Base-by-base conservation (phyloP, 2,797 vertebrate species). In the Tamandua tetradactyla region DNA sequence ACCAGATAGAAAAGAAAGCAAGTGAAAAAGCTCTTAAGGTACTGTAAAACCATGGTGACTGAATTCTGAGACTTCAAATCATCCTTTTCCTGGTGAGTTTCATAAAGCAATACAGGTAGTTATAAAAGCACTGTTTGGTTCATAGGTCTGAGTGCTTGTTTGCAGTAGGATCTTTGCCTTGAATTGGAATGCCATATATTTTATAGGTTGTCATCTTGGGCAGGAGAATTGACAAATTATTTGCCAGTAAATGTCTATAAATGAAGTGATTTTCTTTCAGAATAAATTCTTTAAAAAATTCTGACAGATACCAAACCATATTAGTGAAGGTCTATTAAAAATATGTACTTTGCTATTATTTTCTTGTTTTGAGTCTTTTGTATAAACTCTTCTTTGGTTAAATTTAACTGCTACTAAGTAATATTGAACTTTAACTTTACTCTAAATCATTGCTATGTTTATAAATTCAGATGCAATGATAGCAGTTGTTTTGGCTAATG, bases 391-490 rank as follows among this genome's bases (percentile, higher is more conserved):
- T 94, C 97, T 98, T 82, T 96, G 90, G 97, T 97, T 98, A 97
- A 95, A 94, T 86, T 57, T 66, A 69, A 89, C 88, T 97, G 75
- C 86, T 96, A 69, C 96, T 64, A 82, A 97, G 97, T 97, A 97
- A 96, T 44, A 88, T 85, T 94, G 74, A 93, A 91, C 95, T 97
- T 97, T 47, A 83, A 97, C 97, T 96, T 97, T 97, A 97, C 98
- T 97, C 93, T 97, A 71, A 93, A 97, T 97, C 96, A 88, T 94
- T 93, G 96, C 96, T 96, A 62, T 93, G 81, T 87, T 95, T 79
- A 85, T 93, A 61, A 79, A 87, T 75, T 96, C 89, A 96, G 83
- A 93, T 95, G 80, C 62, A 97, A 90, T 97, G 92, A 90, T 96
- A 94, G 83, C 75, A 62, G 82, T 81, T 84, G 94, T 96, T 97